Conservation (phyloP, 1,140 invertebrate genomes). For the Holotrichia oblita region DNA sequence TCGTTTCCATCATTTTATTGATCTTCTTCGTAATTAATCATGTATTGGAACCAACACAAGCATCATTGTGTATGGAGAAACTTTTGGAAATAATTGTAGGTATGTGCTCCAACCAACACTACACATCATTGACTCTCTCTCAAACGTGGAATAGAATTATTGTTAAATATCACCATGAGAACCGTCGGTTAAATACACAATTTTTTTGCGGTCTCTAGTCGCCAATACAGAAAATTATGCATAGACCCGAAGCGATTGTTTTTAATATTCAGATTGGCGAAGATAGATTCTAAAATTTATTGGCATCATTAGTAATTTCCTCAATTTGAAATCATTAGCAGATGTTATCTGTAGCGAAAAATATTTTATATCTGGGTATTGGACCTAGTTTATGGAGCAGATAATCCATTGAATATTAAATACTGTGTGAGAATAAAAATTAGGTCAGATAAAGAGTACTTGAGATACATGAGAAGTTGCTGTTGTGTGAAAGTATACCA, state of each 20-base stretch:
- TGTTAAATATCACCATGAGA: slow-evolving; percentile 41
- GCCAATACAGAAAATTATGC: neutral
- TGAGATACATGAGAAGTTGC: too few relatives aligned
- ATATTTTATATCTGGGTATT: too few relatives aligned
- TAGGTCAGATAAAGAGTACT: too few relatives aligned
- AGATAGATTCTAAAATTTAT: slow-evolving; percentile 26
- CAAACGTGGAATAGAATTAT: slow-evolving; percentile 20
- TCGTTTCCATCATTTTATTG: neutral
- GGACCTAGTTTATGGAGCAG: too few relatives aligned
- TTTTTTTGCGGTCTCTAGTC: neutral
- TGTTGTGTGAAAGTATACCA: too few relatives aligned
- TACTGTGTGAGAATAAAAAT: too few relatives aligned
- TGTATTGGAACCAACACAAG: too few relatives aligned
- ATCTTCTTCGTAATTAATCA: too few relatives aligned
- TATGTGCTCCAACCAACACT: neutral
- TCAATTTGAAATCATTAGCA: slow-evolving; percentile 39
- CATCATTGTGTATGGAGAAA: neutral
- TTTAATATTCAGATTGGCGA: slow-evolving; percentile 32
- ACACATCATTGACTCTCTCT: slow-evolving; percentile 23
- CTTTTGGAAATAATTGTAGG: neutral
- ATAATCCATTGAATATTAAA: too few relatives aligned
- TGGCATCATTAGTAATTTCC: slow-evolving; percentile 25
- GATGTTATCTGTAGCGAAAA: slow-evolving; percentile 23
- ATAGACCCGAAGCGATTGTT: slow-evolving; percentile 30
- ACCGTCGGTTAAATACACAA: neutral